Percentiles rank a stretch among this genome's conserved stretches.
Evolutionary conservation across 1,140 invertebrate genomes (phyloP).

Genomic region (Anagrus nilaparvatae): DNA sequence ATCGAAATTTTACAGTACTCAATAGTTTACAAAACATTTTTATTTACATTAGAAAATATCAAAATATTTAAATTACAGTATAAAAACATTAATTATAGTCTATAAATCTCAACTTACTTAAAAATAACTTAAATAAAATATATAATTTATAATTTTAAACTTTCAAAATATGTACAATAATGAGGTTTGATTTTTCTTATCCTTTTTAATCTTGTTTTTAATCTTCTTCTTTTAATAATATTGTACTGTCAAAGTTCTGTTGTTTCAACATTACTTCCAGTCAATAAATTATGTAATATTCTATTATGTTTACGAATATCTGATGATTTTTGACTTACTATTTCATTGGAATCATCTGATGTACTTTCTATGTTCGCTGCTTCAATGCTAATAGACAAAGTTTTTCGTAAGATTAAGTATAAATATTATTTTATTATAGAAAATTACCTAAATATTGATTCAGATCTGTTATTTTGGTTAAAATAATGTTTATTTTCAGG

Average conservation of each 20-base stretch:
- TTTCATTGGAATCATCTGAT: conserved; percentile 38
- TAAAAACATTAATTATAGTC: too few relatives aligned
- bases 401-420: conserved; percentile 16
- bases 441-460: conserved; percentile 36
- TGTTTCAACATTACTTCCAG: conserved; percentile 76
- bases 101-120: too few relatives aligned
- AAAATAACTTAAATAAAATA: too few relatives aligned
- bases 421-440: conserved; percentile 1
- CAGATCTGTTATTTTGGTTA: conserved; percentile 47
- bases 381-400: conserved; percentile 9
- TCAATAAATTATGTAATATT: conserved; percentile 44
- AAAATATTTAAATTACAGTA: too few relatives aligned
- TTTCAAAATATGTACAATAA: conserved; percentile 16
- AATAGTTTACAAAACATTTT: too few relatives aligned
- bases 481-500: conserved; percentile 49
- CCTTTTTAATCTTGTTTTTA: neutral
- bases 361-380: conserved; percentile 24
- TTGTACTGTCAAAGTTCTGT: conserved; percentile 55
- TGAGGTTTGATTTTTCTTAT: conserved; percentile 4
- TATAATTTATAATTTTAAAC: too few relatives aligned
- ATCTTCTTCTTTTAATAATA: conserved; percentile 1
- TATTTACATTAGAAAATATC: too few relatives aligned
- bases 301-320: conserved; percentile 41
- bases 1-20: too few relatives aligned
- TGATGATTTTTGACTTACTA: conserved; percentile 34